phyloP scores from a whole-genome alignment of 2,113 vertebrate genomes.

The Ciconia maguari region DNA sequence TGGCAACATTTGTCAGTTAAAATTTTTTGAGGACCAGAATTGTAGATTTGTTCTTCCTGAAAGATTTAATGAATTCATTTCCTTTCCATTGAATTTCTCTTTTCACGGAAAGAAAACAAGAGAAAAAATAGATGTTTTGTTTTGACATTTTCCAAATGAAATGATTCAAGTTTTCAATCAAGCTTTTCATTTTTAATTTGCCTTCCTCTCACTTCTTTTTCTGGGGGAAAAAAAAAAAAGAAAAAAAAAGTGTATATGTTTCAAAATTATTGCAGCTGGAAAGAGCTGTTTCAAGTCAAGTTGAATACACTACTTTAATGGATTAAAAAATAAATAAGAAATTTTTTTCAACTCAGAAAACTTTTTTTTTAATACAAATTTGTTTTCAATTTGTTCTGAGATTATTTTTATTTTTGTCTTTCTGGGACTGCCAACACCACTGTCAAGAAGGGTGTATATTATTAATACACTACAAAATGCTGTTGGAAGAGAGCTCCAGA shows the following conservation, averaged over 20 bases:
- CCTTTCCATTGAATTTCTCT: background rate
- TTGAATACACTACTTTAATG: background rate
- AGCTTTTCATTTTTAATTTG: background rate
- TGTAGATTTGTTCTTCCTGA: background rate
- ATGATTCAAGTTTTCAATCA: background rate
- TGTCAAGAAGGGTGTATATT: background rate
- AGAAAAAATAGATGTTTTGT: background rate
- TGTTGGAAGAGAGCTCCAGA: background rate
- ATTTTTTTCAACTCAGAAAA: background rate
- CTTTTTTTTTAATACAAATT: background rate
- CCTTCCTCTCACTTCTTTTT: background rate
- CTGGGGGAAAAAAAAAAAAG: background rate
- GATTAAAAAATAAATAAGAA: background rate
- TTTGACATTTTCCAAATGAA: background rate
- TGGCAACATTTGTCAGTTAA: background rate
- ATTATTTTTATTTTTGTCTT: background rate
- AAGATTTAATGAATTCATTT: background rate
- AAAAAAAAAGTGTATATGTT: background rate
- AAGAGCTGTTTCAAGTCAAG: background rate
- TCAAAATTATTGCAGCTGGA: background rate
- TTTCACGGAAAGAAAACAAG: background rate
- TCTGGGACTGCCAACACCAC: background rate
- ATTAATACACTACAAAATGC: background rate
- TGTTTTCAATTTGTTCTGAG: background rate
- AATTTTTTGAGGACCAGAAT: background rate